phyloP scores from a whole-genome alignment of 2,888 invertebrate genomes.

The Agapostemon virescens region DNA sequence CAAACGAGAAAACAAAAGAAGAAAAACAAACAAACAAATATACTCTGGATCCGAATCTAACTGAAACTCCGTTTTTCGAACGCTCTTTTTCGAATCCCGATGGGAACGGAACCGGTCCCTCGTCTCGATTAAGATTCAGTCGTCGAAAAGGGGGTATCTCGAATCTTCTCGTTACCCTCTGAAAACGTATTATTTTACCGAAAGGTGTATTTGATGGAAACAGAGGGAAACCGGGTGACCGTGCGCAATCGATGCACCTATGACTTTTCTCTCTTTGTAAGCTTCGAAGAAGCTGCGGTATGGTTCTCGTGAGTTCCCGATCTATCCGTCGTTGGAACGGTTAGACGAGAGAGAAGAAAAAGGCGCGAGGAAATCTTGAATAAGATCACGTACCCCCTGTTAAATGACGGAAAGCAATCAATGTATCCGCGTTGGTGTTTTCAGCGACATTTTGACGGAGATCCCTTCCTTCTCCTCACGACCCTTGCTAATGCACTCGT shows the following conservation, averaged over 20 bases:
- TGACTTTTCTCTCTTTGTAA: constrained; percentile 58
- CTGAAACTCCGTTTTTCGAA: not conserved
- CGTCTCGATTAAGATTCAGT: not conserved
- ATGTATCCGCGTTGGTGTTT: constrained; percentile 77
- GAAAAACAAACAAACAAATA: not conserved
- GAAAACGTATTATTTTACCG: constrained; percentile 10
- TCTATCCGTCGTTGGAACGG: not conserved
- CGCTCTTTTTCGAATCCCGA: not conserved
- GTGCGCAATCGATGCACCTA: constrained; percentile 69
- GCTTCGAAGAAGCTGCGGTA: constrained; percentile 35
- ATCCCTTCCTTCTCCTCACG: constrained; percentile 60
- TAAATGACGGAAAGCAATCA: constrained; percentile 65
- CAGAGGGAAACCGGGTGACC: constrained; percentile 67
- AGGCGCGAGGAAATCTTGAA: constrained; percentile 23
- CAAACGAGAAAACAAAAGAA: too few relatives aligned
- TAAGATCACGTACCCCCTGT: constrained; percentile 59
- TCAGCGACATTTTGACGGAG: constrained; percentile 78
- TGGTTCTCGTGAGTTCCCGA: not conserved
- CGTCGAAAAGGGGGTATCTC: not conserved
- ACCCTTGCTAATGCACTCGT: constrained; percentile 50
- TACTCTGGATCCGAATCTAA: not conserved
- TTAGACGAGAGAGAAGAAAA: not conserved
- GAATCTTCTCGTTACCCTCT: constrained; percentile 1
- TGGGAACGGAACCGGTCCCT: not conserved
- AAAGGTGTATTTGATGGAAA: constrained; percentile 38